Conservation (phyloP, 2,888 invertebrate genomes). For the Dasypogon diadema region DNA sequence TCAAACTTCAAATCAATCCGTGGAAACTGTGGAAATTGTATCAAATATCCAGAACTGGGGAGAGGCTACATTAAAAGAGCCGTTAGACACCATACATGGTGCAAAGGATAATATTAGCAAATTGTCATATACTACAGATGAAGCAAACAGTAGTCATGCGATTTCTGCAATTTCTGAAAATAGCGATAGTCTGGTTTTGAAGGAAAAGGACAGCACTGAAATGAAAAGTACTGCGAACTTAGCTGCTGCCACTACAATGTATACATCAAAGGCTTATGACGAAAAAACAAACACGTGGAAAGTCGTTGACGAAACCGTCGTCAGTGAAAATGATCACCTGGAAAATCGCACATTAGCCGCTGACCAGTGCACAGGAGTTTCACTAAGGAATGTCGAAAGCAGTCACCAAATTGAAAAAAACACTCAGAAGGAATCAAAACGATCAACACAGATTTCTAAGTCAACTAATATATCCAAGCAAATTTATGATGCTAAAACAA, state of each 20-base stretch:
- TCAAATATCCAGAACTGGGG: no score
- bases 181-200: background rate
- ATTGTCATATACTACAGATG: no score
- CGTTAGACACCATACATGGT: no score
- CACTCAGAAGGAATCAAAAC: constrained; percentile 31
- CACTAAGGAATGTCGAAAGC: background rate
- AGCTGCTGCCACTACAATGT: constrained; percentile 57
- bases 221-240: constrained; percentile 25
- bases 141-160: background rate
- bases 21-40: constrained; percentile 77
- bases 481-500: constrained; percentile 67
- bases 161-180: no score
- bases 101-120: no score
- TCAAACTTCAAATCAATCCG: constrained; percentile 75
- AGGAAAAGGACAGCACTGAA: background rate
- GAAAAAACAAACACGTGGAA: constrained; percentile 58
- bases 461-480: constrained; percentile 60
- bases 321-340: constrained; percentile 56
- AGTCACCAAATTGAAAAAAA: background rate
- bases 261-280: constrained; percentile 58
- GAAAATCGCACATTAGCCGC: background rate
- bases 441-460: constrained; percentile 41
- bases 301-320: constrained; percentile 57
- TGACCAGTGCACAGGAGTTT: background rate
- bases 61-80: no score